Evolutionary conservation across 2,888 invertebrate species (phyloP).

Genomic region (Eristalinus sepulchralis): DNA sequence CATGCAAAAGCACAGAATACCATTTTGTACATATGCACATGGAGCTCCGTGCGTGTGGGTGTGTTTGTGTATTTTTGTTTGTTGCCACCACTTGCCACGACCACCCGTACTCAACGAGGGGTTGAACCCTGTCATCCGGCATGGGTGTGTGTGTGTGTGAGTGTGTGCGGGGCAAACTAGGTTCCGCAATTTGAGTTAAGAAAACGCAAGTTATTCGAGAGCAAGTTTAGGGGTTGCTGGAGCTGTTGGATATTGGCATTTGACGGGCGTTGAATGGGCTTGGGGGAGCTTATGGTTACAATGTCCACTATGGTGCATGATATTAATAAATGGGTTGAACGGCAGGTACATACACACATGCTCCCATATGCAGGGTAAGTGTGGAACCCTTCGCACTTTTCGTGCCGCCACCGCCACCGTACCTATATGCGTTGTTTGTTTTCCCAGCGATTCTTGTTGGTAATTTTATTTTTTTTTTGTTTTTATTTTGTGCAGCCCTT

Average conservation of each 20-base stretch:
- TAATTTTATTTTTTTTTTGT: background rate
- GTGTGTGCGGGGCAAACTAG: constrained; percentile 20
- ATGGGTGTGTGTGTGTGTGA: background rate
- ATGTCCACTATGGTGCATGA: constrained; percentile 35
- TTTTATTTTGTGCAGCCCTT: constrained; percentile 13
- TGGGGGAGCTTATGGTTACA: constrained; percentile 14
- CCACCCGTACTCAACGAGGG: constrained; percentile 2
- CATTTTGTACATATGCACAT: background rate
- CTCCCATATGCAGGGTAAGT: background rate
- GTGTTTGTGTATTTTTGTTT: background rate
- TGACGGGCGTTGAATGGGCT: background rate
- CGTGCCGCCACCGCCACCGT: background rate
- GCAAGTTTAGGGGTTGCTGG: constrained; percentile 6
- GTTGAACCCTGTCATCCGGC: background rate
- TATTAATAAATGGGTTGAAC: constrained; percentile 56
- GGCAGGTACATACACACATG: constrained; percentile 15
- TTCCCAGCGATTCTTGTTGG: constrained; percentile 2
- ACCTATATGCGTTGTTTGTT: constrained; percentile 28
- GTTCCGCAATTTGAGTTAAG: constrained; percentile 54
- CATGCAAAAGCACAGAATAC: constrained; percentile 12
- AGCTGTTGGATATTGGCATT: constrained; percentile 2
- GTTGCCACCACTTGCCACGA: background rate
- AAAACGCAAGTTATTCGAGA: constrained; percentile 44
- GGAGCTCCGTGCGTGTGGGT: background rate
- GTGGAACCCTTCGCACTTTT: constrained; percentile 11